Percentiles rank a stretch among this genome's conserved stretches.
Conservation (phyloP, 2,888 invertebrate species). For the Invenusta paracnida region DNA sequence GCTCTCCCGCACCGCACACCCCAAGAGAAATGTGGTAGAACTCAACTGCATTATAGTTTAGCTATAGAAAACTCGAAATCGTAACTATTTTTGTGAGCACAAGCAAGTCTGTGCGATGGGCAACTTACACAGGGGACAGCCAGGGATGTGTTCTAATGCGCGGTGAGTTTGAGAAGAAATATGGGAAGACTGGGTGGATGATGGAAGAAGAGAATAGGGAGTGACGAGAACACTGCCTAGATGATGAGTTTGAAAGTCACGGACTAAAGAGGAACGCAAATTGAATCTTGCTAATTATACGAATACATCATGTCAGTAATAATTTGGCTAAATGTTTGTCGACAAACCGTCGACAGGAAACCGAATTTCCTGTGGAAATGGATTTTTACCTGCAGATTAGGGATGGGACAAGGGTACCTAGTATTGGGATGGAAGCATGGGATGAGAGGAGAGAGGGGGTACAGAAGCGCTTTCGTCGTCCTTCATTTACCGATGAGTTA, state of each 20-base stretch:
- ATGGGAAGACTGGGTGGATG: neutral
- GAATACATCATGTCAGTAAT: constrained; percentile 29
- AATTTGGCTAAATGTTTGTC: constrained; percentile 29
- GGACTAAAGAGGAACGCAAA: constrained; percentile 11
- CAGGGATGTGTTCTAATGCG: too few species aligned
- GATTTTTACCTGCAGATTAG: constrained; percentile 5
- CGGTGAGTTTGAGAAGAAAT: neutral
- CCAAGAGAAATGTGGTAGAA: too few species aligned
- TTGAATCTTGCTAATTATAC: constrained; percentile 17
- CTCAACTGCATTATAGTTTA: too few species aligned
- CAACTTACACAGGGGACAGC: too few species aligned
- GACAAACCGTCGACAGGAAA: constrained; percentile 13
- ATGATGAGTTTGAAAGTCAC: neutral
- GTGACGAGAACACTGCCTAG: neutral
- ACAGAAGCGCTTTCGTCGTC: neutral
- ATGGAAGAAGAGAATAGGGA: neutral
- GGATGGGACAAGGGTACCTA: too few species aligned
- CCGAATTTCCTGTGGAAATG: constrained; percentile 6
- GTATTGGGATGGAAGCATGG: neutral
- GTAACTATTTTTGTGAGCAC: too few species aligned
- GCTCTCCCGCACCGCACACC: too few species aligned
- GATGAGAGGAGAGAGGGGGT: neutral
- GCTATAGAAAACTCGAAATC: too few species aligned
- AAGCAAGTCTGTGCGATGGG: too few species aligned
- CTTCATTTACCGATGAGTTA: too few species aligned